Base-by-base conservation (phyloP, 2,797 vertebrate genomes). In the Dendrocincla fuliginosa region DNA sequence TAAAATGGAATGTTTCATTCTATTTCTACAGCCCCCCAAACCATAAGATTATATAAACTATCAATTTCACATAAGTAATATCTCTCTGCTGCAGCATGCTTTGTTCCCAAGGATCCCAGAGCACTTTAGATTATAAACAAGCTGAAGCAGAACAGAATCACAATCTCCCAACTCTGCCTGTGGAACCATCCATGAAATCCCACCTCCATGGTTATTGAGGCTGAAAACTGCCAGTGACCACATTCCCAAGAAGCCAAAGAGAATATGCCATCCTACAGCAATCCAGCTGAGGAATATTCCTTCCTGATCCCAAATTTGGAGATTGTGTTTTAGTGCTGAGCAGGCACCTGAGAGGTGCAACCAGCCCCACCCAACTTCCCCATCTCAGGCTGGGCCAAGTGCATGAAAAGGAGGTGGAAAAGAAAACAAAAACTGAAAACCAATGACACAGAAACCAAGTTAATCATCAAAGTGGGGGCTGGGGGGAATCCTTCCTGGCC, bases 351-450 rank as follows among this genome's bases (percentile, higher is more conserved):
- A 69, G 81, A 92, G 67, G 32, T 44, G 35, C 63, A 65, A 39
- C 30, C 94, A 67, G 33, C 87, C 73, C 95, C 94, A 89, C 67
- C 94, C 94, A 77, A 13, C 67, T 32, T 69, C 84, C 78, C 75
- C 77, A 85, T 53, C 57, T 39, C 69, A 63, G 33, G 5, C 49
- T 41, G 20, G 24, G 65, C 86, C 89, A 18, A 71, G 56, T 2
- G 67, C 75, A 18, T 41, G 60, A 64, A 93, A 93, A 85, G 63
- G 49, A 85, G 94, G 87, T 87, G 92, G 94, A 86, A 95, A 96
- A 92, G 87, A 94, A 95, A 96, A 95, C 91, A 95, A 96, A 92
- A 95, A 5, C 91, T 85, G 84, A 27, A 85, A 94, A 22, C n/a
- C 89, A 46, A 11, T 14, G 91, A 75, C 91, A 93, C 75, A 96